phyloP scores from a whole-genome alignment of 2,888 invertebrate species.

The Luperina testacea region DNA sequence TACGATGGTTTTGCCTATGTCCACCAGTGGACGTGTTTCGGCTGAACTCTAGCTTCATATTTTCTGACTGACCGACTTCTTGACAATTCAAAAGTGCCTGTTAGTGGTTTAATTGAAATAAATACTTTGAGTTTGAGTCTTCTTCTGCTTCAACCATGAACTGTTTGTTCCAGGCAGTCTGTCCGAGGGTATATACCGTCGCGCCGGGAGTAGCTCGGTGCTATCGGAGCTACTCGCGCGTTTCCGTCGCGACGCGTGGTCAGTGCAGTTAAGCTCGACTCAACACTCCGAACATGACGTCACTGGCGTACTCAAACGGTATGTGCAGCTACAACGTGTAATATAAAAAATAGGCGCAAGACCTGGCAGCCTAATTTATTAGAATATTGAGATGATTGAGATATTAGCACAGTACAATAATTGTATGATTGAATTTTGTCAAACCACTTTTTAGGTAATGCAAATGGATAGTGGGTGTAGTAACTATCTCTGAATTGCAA shows the following conservation, averaged over 20 bases:
- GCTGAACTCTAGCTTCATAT: no score
- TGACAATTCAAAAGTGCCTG: no score
- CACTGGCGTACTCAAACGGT: slow-evolving; percentile 94
- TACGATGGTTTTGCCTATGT: neutral
- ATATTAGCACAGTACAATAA: neutral
- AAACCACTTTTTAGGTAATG: neutral
- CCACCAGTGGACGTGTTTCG: neutral
- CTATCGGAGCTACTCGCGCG: slow-evolving; percentile 93
- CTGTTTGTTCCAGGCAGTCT: slow-evolving; percentile 91
- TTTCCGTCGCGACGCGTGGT: slow-evolving; percentile 95
- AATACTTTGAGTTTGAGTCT: neutral
- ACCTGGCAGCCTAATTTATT: neutral
- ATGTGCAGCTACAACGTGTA: neutral
- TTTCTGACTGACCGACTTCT: no score
- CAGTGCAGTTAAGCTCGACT: slow-evolving; percentile 94
- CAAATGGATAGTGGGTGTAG: neutral
- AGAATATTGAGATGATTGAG: neutral
- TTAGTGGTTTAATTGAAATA: no score
- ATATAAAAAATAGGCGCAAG: neutral
- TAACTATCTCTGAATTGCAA: neutral
- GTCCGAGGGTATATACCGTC: slow-evolving; percentile 96
- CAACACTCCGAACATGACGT: slow-evolving; percentile 96
- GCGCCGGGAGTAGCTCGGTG: slow-evolving; percentile 94
- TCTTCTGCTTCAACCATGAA: neutral
- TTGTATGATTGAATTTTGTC: neutral